These are phyloP conservation scores for Leistus spinibarbis DNA, from an alignment of 2,888 invertebrate species.

Conservation along the genomic window DNA sequence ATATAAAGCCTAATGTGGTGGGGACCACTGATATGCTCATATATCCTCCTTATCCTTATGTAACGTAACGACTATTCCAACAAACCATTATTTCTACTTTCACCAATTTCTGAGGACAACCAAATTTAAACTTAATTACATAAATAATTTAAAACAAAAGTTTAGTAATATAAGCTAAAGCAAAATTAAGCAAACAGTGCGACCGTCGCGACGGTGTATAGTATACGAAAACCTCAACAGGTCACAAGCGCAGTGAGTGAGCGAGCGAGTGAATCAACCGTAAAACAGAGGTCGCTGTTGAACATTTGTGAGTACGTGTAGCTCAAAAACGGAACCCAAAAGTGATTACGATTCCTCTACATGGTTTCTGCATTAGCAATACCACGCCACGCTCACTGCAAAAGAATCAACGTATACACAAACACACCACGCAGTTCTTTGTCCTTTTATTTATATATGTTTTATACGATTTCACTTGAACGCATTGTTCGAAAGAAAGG, in stretches of 20 bases:
- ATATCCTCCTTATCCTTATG: too few species aligned
- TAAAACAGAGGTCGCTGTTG: not conserved
- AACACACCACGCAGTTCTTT: not conserved
- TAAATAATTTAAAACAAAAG: constrained; percentile 30
- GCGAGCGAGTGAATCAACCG: not conserved
- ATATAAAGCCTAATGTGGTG: too few species aligned
- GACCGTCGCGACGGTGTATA: not conserved
- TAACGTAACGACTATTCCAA: too few species aligned
- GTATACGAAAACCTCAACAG: not conserved
- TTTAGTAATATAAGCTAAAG: constrained; percentile 11
- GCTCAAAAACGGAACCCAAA: constrained; percentile 25
- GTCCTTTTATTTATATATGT: not conserved
- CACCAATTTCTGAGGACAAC: not conserved
- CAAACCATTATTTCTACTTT: too few species aligned
- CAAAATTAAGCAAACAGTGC: constrained; percentile 26
- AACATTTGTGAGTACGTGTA: constrained; percentile 4
- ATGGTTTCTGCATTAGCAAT: constrained; percentile 33
- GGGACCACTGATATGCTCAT: too few species aligned
- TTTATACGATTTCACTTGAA: not conserved
- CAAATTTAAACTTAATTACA: not conserved
- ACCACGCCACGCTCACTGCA: not conserved
- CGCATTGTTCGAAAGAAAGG: not conserved
- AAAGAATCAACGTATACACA: not conserved
- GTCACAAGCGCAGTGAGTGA: not conserved
- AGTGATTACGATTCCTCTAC: constrained; percentile 32